phyloP scores from a whole-genome alignment of 2,113 vertebrate species.

The Miniopterus natalensis region DNA sequence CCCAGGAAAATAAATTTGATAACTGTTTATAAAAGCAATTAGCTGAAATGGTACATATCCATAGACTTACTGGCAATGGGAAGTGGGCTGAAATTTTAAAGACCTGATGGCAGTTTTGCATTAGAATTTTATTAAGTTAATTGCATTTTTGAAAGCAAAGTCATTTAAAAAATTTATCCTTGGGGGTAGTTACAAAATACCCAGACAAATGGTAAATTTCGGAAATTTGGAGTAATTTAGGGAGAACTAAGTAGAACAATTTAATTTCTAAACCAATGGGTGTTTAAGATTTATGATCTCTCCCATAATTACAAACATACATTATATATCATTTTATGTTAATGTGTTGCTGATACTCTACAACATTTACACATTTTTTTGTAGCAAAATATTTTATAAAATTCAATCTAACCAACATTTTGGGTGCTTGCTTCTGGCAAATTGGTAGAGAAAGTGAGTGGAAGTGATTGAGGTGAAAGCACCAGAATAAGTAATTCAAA shows the following conservation, averaged over 20 bases:
- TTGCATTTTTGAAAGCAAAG: constrained; percentile 79
- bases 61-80: constrained; percentile 55
- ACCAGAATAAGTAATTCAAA: constrained; percentile 4
- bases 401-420: constrained; percentile 42
- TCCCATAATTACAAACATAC: constrained; percentile 78
- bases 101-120: constrained; percentile 65
- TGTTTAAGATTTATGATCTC: constrained; percentile 82
- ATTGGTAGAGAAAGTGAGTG: constrained; percentile 44
- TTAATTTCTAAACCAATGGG: constrained; percentile 81
- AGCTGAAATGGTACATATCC: constrained; percentile 55
- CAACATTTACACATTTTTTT: constrained; percentile 64
- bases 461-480: not conserved
- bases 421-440: constrained; percentile 13
- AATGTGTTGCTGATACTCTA: constrained; percentile 66
- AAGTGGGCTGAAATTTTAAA: constrained; percentile 72
- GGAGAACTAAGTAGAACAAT: constrained; percentile 79
- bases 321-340: constrained; percentile 78
- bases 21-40: constrained; percentile 73
- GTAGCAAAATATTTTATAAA: constrained; percentile 64
- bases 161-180: constrained; percentile 80
- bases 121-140: constrained; percentile 82
- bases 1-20: constrained; percentile 67
- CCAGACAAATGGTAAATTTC: constrained; percentile 78
- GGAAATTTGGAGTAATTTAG: constrained; percentile 80
- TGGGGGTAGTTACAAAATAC: constrained; percentile 77